Conservation (phyloP, 2,113 vertebrate species). For the Otolemur garnettii region DNA sequence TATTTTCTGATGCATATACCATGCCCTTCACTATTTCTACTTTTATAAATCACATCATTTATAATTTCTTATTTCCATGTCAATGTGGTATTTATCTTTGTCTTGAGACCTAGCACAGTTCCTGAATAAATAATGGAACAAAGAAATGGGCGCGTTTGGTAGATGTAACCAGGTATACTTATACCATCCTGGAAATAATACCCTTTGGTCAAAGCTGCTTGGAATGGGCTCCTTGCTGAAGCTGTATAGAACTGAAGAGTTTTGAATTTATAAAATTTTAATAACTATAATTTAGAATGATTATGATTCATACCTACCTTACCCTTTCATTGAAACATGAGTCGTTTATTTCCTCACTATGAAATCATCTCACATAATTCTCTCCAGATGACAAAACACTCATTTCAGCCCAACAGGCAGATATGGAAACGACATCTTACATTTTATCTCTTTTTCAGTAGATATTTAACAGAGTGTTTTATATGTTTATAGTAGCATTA, state of each 20-base stretch:
- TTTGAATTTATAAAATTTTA: slow-evolving; percentile 64
- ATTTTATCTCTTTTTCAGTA: slow-evolving; percentile 22
- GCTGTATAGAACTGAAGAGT: slow-evolving; percentile 7
- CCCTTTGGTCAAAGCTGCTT: not conserved
- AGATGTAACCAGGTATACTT: slow-evolving; percentile 2
- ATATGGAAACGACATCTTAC: slow-evolving; percentile 8
- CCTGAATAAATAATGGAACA: not conserved
- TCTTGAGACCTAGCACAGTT: not conserved
- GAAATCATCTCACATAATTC: slow-evolving; percentile 58
- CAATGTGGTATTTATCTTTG: slow-evolving; percentile 11
- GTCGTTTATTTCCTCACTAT: slow-evolving; percentile 64
- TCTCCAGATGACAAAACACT: slow-evolving; percentile 60
- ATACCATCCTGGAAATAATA: slow-evolving; percentile 60
- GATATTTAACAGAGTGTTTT: slow-evolving; percentile 9
- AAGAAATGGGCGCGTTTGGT: not conserved
- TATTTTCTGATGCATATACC: not conserved
- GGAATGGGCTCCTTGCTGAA: not conserved
- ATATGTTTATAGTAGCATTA: not conserved
- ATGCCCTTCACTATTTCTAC: not conserved
- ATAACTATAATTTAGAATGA: slow-evolving; percentile 72
- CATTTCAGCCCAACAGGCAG: slow-evolving; percentile 6
- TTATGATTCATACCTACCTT: slow-evolving; percentile 59
- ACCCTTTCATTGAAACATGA: slow-evolving; percentile 70
- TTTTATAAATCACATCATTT: not conserved
- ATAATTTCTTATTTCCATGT: not conserved